Conservation (phyloP, 1,140 invertebrate species). For the Linepithema humile region DNA sequence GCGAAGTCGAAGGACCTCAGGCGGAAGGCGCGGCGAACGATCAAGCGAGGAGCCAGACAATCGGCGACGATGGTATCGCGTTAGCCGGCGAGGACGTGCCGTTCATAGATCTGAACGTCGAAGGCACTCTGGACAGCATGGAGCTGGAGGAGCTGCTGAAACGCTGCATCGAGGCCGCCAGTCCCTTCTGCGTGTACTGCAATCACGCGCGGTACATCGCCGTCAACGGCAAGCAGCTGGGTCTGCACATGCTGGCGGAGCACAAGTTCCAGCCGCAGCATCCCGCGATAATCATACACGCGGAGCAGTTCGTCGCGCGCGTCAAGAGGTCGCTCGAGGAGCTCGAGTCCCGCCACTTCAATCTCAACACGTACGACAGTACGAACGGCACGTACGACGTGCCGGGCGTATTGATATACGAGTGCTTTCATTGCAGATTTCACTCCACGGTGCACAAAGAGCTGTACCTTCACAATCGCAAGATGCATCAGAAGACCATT, state of each 20-base stretch:
- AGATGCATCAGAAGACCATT: constrained; percentile 92
- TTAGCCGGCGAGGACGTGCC: constrained; percentile 87
- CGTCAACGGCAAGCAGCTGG: constrained; percentile 91
- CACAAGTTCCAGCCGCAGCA: constrained; percentile 90
- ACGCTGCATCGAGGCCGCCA: constrained; percentile 89
- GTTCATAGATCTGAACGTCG: constrained; percentile 89
- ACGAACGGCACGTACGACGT: constrained; percentile 83
- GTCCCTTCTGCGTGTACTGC: constrained; percentile 91
- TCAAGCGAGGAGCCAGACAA: neutral
- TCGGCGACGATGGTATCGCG: constrained; percentile 70
- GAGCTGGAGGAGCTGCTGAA: constrained; percentile 89
- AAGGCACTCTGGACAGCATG: constrained; percentile 90
- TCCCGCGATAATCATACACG: constrained; percentile 81
- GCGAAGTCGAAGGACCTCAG: neutral
- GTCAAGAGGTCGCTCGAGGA: constrained; percentile 88
- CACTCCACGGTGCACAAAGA: constrained; percentile 91
- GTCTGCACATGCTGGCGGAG: constrained; percentile 90
- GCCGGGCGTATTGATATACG: constrained; percentile 87
- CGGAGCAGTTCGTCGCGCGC: constrained; percentile 88
- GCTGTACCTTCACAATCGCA: constrained; percentile 92
- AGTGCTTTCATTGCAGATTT: constrained; percentile 93
- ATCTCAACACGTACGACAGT: constrained; percentile 89
- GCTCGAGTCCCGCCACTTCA: constrained; percentile 88
- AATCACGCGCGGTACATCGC: constrained; percentile 93
- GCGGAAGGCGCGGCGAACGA: constrained; percentile 4